These are phyloP conservation scores for Morinoia aosen DNA, from an alignment of 2,888 invertebrate species.

Conservation along the genomic window DNA sequence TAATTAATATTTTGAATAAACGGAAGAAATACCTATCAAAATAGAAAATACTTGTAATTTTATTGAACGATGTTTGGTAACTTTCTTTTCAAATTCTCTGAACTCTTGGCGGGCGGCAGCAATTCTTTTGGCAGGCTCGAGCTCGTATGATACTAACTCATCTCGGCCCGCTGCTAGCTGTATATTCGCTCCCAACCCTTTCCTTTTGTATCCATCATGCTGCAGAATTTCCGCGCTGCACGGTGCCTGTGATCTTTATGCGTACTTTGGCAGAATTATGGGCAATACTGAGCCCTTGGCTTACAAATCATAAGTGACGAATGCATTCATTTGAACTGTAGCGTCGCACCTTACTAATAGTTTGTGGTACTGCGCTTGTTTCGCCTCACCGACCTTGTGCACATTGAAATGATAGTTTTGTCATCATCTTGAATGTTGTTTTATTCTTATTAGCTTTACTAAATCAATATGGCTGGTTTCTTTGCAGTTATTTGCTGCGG, in stretches of 20 bases:
- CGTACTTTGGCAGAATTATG: not conserved
- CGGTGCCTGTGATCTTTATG: not conserved
- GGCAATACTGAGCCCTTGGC: not conserved
- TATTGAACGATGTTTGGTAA: too few relatives aligned
- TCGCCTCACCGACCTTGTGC: not conserved
- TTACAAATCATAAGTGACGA: not conserved
- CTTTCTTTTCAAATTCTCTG: too few relatives aligned
- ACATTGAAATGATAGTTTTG: not conserved
- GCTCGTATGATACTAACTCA: too few relatives aligned
- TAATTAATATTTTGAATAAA: too few relatives aligned
- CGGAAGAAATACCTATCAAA: too few relatives aligned
- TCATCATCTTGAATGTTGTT: not conserved
- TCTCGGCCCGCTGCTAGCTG: not conserved
- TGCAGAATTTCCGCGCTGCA: not conserved
- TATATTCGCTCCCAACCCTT: not conserved
- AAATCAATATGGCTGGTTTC: not conserved
- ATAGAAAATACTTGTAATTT: too few relatives aligned
- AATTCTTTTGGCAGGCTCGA: too few relatives aligned
- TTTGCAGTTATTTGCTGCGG: not conserved
- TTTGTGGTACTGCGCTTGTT: not conserved
- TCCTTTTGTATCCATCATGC: not conserved
- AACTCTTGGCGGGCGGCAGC: too few relatives aligned
- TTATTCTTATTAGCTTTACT: not conserved
- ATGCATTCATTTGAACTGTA: not conserved
- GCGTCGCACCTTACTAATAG: not conserved